These are phyloP conservation scores for Trachelus iudaicus DNA, from an alignment of 2,888 invertebrate species.

Conservation along the genomic window DNA sequence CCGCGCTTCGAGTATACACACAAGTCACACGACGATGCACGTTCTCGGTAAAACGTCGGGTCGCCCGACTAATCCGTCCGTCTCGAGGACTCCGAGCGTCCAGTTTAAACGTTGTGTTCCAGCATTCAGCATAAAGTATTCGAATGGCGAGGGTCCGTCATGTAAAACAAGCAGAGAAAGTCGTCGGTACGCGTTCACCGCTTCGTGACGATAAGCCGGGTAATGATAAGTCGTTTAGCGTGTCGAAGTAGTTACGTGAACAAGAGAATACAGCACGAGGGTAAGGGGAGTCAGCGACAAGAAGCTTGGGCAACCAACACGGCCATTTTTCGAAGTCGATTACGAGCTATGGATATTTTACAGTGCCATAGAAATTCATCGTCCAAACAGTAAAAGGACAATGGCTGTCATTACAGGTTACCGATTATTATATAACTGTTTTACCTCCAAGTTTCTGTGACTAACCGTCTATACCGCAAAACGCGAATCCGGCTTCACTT, in stretches of 20 bases:
- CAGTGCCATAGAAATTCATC: background rate
- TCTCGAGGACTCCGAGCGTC: background rate
- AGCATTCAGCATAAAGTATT: background rate
- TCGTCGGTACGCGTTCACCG: background rate
- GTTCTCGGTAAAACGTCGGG: background rate
- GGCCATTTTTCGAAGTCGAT: background rate
- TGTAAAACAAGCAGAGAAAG: background rate
- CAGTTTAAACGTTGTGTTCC: background rate
- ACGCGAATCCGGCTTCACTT: background rate
- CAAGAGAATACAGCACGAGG: background rate
- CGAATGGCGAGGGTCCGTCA: background rate
- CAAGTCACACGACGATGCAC: background rate
- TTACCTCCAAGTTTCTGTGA: background rate
- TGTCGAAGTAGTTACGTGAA: background rate
- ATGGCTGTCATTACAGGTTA: background rate
- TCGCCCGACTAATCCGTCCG: background rate
- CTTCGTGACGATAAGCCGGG: background rate
- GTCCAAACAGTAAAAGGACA: background rate
- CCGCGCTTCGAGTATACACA: background rate
- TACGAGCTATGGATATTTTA: background rate
- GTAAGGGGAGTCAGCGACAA: background rate
- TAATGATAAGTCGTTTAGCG: background rate
- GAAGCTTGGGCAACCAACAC: background rate
- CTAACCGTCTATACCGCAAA: background rate
- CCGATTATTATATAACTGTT: background rate